phyloP scores from a whole-genome alignment of 2,888 invertebrate species.

The Arctia plantaginis region DNA sequence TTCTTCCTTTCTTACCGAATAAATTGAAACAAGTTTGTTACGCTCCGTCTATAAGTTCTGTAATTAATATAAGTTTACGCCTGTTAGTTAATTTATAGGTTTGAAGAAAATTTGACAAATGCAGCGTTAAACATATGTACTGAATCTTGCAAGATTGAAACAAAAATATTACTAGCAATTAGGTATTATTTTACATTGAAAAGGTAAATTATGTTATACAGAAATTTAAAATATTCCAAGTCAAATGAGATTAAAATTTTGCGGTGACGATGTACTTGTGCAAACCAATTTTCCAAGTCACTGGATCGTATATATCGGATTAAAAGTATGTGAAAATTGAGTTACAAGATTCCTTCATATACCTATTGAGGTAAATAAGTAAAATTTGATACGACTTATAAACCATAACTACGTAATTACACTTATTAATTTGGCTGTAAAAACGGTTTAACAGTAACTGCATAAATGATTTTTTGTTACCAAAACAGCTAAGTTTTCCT shows the following conservation, averaged over 20 bases:
- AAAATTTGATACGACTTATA: neutral
- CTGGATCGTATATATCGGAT: conserved; percentile 21
- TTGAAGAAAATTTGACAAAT: neutral
- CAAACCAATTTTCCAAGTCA: conserved; percentile 27
- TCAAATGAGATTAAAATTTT: conserved; percentile 18
- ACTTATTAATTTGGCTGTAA: neutral
- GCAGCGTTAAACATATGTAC: conserved; percentile 19
- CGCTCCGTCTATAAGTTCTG: conserved; percentile 31
- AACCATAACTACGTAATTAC: neutral
- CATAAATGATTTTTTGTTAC: neutral
- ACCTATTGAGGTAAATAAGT: neutral
- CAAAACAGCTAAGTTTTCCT: no score
- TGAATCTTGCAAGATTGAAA: neutral
- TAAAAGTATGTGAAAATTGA: conserved; percentile 27
- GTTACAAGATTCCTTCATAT: conserved; percentile 6
- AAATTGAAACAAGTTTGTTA: conserved; percentile 47
- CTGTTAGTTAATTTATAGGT: conserved; percentile 20
- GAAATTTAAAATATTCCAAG: conserved; percentile 6
- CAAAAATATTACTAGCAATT: neutral
- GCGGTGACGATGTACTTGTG: conserved; percentile 16
- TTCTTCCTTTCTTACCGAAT: conserved; percentile 36
- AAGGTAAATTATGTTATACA: neutral
- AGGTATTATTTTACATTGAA: neutral
- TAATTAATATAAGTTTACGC: conserved; percentile 41
- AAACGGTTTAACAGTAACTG: neutral